Evolutionary conservation across 2,113 vertebrate genomes (phyloP).

Genomic region (Nerophis ophidion): DNA sequence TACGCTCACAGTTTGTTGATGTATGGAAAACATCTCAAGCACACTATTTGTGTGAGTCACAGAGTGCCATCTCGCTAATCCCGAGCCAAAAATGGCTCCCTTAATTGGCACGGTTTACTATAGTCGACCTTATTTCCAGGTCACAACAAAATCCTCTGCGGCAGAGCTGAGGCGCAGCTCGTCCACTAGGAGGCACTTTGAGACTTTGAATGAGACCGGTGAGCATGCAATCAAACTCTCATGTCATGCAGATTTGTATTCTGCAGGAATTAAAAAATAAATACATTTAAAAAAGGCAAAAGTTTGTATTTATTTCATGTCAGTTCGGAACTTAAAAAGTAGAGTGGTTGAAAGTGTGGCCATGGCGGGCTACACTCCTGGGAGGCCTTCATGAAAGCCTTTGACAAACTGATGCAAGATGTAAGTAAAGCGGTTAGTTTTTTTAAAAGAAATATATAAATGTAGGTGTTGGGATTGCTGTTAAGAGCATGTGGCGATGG

Average conservation of each 20-base stretch:
- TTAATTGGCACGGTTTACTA: constrained; percentile 47
- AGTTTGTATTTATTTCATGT: background rate
- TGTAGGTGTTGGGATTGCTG: constrained; percentile 53
- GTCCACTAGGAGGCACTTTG: constrained; percentile 68
- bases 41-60: constrained; percentile 30
- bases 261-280: background rate
- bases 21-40: constrained; percentile 32
- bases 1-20: constrained; percentile 38
- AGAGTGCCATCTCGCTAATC: constrained; percentile 41
- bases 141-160: constrained; percentile 16
- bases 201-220: constrained; percentile 41
- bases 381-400: constrained; percentile 47
- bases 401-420: constrained; percentile 58
- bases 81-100: constrained; percentile 30
- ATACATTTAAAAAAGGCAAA: background rate
- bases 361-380: constrained; percentile 26
- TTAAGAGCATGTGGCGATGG: constrained; percentile 44
- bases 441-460: constrained; percentile 31
- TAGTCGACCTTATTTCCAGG: constrained; percentile 34
- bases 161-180: constrained; percentile 10
- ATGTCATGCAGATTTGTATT: background rate
- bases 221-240: background rate
- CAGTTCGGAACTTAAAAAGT: constrained; percentile 15
- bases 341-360: constrained; percentile 18
- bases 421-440: constrained; percentile 47